A percentile compares a stretch with the other conserved stretches of the same genome.
Conservation (phyloP, 2,797 vertebrate genomes). For the Orestias chungarensis region DNA sequence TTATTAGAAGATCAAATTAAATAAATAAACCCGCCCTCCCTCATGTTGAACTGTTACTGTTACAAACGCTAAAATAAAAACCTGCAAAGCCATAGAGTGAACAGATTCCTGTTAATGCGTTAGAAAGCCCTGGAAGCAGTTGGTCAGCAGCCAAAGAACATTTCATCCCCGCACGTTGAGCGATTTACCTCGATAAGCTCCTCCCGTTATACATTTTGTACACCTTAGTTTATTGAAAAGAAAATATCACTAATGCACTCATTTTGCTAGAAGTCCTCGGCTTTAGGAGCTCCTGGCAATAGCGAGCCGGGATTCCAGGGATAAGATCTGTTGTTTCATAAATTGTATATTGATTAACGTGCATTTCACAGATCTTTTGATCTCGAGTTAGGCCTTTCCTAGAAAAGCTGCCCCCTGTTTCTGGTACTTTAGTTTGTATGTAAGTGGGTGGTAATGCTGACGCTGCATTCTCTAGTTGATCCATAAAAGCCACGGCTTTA, state of each 20-base stretch:
- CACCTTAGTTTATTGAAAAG: conserved; percentile 34
- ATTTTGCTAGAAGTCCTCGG: conserved; percentile 12
- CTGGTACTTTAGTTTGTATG: conserved; percentile 9
- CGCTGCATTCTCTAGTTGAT: background rate
- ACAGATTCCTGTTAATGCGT: conserved; percentile 26
- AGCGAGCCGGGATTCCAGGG: conserved; percentile 34
- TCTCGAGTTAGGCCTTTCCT: conserved; percentile 10
- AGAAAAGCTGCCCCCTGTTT: background rate
- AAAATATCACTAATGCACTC: conserved; percentile 16
- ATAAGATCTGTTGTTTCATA: background rate
- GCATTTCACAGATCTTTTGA: conserved; percentile 7
- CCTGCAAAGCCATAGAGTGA: conserved; percentile 25
- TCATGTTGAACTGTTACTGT: background rate
- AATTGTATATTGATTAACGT: conserved; percentile 17
- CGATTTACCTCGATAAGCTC: conserved; percentile 25
- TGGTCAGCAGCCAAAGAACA: conserved; percentile 51
- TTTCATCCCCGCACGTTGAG: conserved; percentile 35
- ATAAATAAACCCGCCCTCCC: background rate
- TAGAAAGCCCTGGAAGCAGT: conserved; percentile 21
- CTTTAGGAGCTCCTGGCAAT: conserved; percentile 24
- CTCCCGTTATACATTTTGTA: conserved; percentile 48
- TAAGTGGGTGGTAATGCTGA: conserved; percentile 4
- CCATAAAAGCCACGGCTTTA: background rate
- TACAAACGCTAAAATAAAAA: conserved; percentile 30
- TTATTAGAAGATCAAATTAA: background rate